Evolutionary conservation across 1,140 invertebrate species (phyloP), one percentile per base, ranked within the genome.

Genomic region (Lucilia sericata): DNA sequence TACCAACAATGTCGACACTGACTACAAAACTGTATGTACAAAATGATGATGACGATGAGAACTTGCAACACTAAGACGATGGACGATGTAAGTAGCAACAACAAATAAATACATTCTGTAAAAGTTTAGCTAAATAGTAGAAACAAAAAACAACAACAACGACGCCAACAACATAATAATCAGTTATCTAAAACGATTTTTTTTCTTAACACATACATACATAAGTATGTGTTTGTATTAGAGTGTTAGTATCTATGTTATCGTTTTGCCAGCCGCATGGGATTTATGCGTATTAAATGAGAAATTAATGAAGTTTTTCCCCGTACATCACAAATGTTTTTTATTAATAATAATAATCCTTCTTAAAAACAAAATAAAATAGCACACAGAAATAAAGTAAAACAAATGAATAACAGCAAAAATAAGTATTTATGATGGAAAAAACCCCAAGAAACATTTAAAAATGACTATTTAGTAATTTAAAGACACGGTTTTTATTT

Each of bases 231-330:
- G 55, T 17, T 14, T 60, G 17, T 60, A 5, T 30, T 2, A 1
- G 13, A 12, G 51, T n/a, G 14, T 17, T 7, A 60, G 55, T 60
- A 7, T 60, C 36, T 49, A 42, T 80, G 42, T 80, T 80, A 80
- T 80, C 76, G 76, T 80, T 49, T 80, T 80, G 76, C 42, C 65
- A 80, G 76, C 76, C 76, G 76, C 76, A 80, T 80, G 76, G 76
- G 76, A 80, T 80, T 80, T 80, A 80, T 80, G 76, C 76, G 76
- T 80, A 80, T 80, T 80, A 80, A 80, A 80, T 80, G 76, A 80
- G 76, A 80, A 80, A 80, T 80, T 80, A 80, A 80, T 80, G 76
- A 80, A 80, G n/a, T 80, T 80, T 78, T 49, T 49, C 12, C 12
- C 76, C 42, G 47, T 80, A 80, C 25, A 80, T 21, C 34, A n/a